phyloP scores from a whole-genome alignment of 2,888 invertebrate genomes.

The Tenthredo distinguenda region DNA sequence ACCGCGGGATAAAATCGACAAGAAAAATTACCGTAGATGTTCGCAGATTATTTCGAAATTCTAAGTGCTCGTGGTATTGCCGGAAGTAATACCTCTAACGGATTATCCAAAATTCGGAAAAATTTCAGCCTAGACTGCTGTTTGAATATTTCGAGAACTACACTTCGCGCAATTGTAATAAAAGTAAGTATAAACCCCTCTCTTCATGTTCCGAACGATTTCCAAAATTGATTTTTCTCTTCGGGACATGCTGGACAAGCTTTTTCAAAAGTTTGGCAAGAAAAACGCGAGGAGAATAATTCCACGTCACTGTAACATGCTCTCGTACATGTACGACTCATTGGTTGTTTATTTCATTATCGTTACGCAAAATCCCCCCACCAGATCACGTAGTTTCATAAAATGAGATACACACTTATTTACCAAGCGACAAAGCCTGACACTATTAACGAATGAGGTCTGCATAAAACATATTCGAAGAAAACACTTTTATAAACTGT shows the following conservation, averaged over 20 bases:
- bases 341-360: background rate
- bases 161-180: background rate
- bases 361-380: background rate
- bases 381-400: background rate
- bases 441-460: constrained; percentile 2
- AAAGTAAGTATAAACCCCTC: background rate
- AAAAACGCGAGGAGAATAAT: background rate
- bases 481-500: background rate
- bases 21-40: background rate
- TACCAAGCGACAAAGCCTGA: background rate
- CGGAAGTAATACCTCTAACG: background rate
- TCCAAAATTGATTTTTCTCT: background rate
- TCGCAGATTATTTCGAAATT: background rate
- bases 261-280: background rate
- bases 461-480: background rate
- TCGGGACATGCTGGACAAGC: background rate
- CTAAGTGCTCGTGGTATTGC: background rate
- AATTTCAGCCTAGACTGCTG: background rate
- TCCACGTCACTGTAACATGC: background rate
- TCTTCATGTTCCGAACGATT: background rate
- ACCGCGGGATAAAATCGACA: background rate
- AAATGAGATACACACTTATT: background rate
- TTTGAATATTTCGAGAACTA: background rate
- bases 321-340: background rate
- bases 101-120: background rate